These are phyloP conservation scores for Latrodectus hesperus DNA, from an alignment of 2,888 invertebrate species.

Conservation along the genomic window DNA sequence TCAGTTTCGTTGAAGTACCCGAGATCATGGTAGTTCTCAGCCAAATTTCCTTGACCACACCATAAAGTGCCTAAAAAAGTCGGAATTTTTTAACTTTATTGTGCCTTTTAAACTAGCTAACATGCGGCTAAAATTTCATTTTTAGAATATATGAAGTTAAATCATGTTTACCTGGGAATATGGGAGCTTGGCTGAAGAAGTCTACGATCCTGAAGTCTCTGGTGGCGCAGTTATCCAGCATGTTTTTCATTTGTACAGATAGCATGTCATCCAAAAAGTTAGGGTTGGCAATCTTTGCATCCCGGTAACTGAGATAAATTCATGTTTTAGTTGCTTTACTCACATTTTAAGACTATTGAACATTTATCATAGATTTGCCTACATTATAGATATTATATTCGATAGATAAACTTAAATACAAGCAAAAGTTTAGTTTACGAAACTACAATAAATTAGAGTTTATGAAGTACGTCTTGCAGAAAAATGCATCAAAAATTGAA, in stretches of 20 bases:
- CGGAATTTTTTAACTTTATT: neutral
- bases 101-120: neutral
- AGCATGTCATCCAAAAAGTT: conserved; percentile 1
- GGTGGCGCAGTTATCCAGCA: conserved; percentile 28
- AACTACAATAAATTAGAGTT: too few relatives aligned
- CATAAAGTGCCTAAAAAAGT: conserved; percentile 46
- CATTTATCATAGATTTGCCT: too few relatives aligned
- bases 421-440: too few relatives aligned
- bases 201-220: conserved; percentile 33
- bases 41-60: conserved; percentile 58
- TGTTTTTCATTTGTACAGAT: conserved; percentile 5
- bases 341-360: too few relatives aligned
- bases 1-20: conserved; percentile 62
- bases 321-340: neutral
- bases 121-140: neutral
- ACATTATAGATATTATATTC: too few relatives aligned
- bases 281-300: neutral
- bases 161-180: conserved; percentile 49
- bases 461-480: too few relatives aligned
- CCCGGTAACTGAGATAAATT: conserved; percentile 18
- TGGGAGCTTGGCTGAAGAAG: conserved; percentile 46
- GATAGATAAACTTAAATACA: too few relatives aligned
- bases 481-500: too few relatives aligned
- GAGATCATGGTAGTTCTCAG: conserved; percentile 50
- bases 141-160: neutral